These are phyloP conservation scores for Typhlichthys eigenmanni DNA, from an alignment of 2,797 vertebrate species.

Conservation along the genomic window DNA sequence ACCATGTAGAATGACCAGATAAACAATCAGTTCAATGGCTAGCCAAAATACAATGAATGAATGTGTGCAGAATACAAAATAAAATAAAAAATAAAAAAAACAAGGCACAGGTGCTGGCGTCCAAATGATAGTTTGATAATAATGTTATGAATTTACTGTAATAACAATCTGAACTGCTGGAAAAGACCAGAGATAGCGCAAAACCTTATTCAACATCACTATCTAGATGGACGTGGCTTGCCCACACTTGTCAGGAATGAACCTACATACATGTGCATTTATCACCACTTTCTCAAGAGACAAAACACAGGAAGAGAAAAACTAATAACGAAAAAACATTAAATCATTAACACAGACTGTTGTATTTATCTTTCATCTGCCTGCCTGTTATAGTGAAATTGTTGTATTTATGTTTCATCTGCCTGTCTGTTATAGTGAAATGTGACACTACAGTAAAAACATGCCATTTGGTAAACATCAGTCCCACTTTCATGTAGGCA, in stretches of 20 bases:
- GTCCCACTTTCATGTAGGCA: constrained; percentile 48
- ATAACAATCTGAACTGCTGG: constrained; percentile 26
- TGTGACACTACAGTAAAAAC: constrained; percentile 73
- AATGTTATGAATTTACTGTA: constrained; percentile 9
- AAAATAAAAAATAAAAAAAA: constrained; percentile 16
- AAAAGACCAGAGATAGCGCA: constrained; percentile 9
- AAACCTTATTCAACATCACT: constrained; percentile 25
- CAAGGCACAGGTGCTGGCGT: constrained; percentile 57
- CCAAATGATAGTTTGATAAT: constrained; percentile 15
- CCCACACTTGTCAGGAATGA: constrained; percentile 38
- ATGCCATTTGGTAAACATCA: constrained; percentile 71
- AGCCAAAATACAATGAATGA: constrained; percentile 20
- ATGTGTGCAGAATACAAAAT: constrained; percentile 21
- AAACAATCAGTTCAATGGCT: constrained; percentile 28
- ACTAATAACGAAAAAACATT: constrained; percentile 36
- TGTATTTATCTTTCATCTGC: constrained; percentile 27
- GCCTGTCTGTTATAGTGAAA: constrained; percentile 58
- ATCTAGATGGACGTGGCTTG: constrained; percentile 25
- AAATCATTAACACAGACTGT: constrained; percentile 57
- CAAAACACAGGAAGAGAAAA: constrained; percentile 45
- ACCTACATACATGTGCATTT: constrained; percentile 55
- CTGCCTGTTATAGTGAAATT: constrained; percentile 60
- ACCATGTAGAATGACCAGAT: constrained; percentile 31
- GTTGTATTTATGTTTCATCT: constrained; percentile 26
- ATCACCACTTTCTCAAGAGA: constrained; percentile 43